A percentile compares a stretch with the other conserved stretches of the same genome.
phyloP scores from a whole-genome alignment of 1,140 invertebrate genomes.

The Pararge aegeria region DNA sequence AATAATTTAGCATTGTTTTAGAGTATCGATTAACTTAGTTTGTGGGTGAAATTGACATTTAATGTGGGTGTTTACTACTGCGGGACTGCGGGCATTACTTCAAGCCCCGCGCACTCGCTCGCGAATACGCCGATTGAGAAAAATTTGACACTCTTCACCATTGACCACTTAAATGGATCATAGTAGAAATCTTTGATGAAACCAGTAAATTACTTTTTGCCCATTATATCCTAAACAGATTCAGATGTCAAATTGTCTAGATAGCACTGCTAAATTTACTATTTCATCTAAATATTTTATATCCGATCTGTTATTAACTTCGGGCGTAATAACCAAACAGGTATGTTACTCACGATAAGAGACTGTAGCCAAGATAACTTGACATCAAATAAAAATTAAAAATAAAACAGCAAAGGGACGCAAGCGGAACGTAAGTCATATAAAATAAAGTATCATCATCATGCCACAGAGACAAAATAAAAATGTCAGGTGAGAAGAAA shows the following conservation, averaged over 20 bases:
- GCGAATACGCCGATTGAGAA: slow-evolving; percentile 85
- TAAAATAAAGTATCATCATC: not conserved
- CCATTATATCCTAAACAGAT: too few species aligned
- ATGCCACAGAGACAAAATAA: not conserved
- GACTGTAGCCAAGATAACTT: too few species aligned
- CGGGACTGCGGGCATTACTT: slow-evolving; percentile 81
- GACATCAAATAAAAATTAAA: not conserved
- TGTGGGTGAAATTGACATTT: slow-evolving; percentile 12
- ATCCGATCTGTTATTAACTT: too few species aligned
- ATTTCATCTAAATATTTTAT: too few species aligned
- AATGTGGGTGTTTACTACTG: slow-evolving; percentile 39
- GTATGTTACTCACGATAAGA: too few species aligned
- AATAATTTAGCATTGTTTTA: slow-evolving; percentile 57
- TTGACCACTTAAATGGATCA: too few species aligned
- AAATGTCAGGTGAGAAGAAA: not conserved
- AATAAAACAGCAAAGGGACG: not conserved
- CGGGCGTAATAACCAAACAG: too few species aligned
- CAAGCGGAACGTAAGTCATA: not conserved
- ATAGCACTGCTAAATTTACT: too few species aligned
- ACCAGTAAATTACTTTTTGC: too few species aligned
- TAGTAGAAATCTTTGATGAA: too few species aligned
- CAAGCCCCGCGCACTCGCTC: slow-evolving; percentile 83
- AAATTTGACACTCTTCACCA: slow-evolving; percentile 85
- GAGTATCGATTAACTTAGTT: slow-evolving; percentile 14
- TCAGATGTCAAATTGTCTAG: too few species aligned